Evolutionary conservation across 30 jellyfish, hydroid and myxozoan genomes (phyloP).

Genomic region (Morbakka virulenta): DNA sequence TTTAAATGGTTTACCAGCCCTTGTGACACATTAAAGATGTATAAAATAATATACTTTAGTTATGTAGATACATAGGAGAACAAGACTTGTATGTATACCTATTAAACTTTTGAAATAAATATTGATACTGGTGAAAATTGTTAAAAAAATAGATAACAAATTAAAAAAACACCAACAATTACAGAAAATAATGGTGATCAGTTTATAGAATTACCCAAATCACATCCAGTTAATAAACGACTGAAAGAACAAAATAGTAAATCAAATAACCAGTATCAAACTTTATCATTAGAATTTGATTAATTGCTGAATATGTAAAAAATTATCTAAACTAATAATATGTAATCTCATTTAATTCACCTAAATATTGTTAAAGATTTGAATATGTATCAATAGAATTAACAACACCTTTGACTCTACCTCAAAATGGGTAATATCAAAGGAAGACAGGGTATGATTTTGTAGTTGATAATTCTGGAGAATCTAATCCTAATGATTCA

Average conservation of each 20-base stretch:
- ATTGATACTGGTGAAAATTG: neutral
- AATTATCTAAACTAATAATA: neutral
- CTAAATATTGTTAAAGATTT: slow-evolving; percentile 6
- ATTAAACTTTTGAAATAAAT: too few relatives aligned
- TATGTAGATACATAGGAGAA: too few relatives aligned
- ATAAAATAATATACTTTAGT: too few relatives aligned
- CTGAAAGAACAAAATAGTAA: too few relatives aligned
- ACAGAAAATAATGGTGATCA: slow-evolving; percentile 2
- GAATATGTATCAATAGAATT: slow-evolving; percentile 1
- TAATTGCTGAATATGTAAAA: neutral
- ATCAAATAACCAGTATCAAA: too few relatives aligned
- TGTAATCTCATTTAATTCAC: neutral
- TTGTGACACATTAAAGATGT: too few relatives aligned
- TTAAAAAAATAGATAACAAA: neutral
- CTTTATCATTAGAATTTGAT: too few relatives aligned
- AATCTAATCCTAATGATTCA: too few relatives aligned
- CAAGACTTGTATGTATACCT: too few relatives aligned
- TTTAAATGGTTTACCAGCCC: too few relatives aligned
- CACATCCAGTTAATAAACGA: slow-evolving; percentile 4
- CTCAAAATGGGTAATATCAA: neutral
- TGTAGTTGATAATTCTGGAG: slow-evolving; percentile 1
- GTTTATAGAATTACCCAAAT: neutral
- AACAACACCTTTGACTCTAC: neutral
- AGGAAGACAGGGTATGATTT: neutral
- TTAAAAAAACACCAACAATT: neutral